phyloP scores from a whole-genome alignment of 2,888 invertebrate species.

The Micoletzkya japonica region DNA sequence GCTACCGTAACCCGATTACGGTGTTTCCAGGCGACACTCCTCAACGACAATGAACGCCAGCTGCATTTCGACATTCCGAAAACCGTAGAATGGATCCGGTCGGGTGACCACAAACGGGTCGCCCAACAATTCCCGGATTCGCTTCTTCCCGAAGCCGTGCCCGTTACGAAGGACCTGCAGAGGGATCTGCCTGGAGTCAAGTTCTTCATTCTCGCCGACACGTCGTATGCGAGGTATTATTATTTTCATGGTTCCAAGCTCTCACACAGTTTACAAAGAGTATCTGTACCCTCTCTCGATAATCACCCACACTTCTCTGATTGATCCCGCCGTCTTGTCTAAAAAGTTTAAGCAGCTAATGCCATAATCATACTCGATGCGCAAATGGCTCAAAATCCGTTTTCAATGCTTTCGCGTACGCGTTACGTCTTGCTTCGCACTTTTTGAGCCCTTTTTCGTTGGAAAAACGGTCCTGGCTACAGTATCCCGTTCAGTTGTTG shows the following conservation, averaged over 20 bases:
- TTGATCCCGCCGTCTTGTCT: no score
- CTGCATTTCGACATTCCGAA: slow-evolving; percentile 45
- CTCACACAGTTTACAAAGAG: neutral
- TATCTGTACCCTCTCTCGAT: no score
- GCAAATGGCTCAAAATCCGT: no score
- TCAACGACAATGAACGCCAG: neutral
- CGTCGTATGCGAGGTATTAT: slow-evolving; percentile 58
- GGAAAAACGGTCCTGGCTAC: neutral
- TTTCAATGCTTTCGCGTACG: no score
- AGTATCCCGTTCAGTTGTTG: slow-evolving; percentile 79
- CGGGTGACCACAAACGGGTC: slow-evolving; percentile 38
- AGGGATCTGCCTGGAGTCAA: slow-evolving; percentile 30
- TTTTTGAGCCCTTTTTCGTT: neutral
- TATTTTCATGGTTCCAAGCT: neutral
- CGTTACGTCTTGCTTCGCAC: no score
- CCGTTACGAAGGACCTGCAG: slow-evolving; percentile 30
- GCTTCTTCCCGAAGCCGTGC: slow-evolving; percentile 42
- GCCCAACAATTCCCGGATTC: slow-evolving; percentile 60
- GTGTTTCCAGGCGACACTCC: no score
- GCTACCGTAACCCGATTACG: no score
- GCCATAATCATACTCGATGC: no score
- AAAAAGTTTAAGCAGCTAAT: no score
- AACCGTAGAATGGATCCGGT: slow-evolving; percentile 47
- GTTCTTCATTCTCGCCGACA: slow-evolving; percentile 59
- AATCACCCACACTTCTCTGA: no score